Percentiles rank a stretch among this genome's conserved stretches.
Conservation (phyloP, 2,888 invertebrate species). For the Syritta pipiens region DNA sequence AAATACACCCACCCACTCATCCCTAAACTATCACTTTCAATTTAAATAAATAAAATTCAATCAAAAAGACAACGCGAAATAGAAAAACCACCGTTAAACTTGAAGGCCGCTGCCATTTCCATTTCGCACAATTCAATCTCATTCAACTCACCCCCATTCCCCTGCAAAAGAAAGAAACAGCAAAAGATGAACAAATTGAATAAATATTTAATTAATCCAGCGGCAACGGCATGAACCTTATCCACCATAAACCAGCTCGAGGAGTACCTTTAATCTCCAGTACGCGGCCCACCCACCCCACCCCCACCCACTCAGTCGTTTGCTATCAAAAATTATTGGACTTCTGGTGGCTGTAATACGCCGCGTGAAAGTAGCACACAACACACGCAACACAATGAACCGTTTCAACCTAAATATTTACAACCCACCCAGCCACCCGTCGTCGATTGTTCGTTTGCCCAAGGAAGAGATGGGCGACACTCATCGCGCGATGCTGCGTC, state of each 20-base stretch:
- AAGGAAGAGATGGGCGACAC: too few relatives aligned
- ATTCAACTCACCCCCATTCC: not conserved
- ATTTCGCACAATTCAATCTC: constrained; percentile 60
- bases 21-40: constrained; percentile 29
- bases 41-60: constrained; percentile 68
- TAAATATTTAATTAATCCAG: constrained; percentile 69
- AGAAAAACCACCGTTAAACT: constrained; percentile 43
- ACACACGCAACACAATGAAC: constrained; percentile 47
- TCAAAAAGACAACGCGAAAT: constrained; percentile 43
- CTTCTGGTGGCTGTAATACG: constrained; percentile 54
- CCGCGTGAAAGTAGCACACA: not conserved
- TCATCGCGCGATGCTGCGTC: too few relatives aligned
- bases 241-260: constrained; percentile 55
- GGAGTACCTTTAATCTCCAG: constrained; percentile 59
- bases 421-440: constrained; percentile 15
- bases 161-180: not conserved
- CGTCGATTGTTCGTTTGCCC: too few relatives aligned
- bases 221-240: constrained; percentile 47
- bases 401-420: constrained; percentile 65
- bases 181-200: constrained; percentile 55
- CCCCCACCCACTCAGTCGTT: not conserved
- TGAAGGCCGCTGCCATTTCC: constrained; percentile 29
- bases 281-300: not conserved
- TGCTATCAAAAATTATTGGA: constrained; percentile 69
- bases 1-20: too few relatives aligned